A percentile compares a stretch with the other conserved stretches of the same genome.
Conservation (phyloP, 2,113 vertebrate genomes). For the Labrus mixtus region DNA sequence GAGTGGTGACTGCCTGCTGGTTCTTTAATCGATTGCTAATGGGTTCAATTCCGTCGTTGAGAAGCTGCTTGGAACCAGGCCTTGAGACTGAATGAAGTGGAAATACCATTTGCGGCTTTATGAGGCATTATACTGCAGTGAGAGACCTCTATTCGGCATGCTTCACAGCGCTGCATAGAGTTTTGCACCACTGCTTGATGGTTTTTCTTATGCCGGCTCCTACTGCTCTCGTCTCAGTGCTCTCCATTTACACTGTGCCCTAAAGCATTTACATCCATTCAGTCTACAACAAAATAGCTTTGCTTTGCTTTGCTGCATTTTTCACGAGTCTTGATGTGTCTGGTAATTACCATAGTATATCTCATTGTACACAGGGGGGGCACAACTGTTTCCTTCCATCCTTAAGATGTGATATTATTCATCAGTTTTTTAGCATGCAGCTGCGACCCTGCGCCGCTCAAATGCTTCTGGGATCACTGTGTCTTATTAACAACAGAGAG, state of each 20-base stretch:
- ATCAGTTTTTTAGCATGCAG: constrained; percentile 51
- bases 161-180: constrained; percentile 80
- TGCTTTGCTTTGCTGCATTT: constrained; percentile 77
- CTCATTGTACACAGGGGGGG: constrained; percentile 54
- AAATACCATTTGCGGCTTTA: constrained; percentile 87
- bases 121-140: constrained; percentile 86
- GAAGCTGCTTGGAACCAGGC: constrained; percentile 84
- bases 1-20: constrained; percentile 82
- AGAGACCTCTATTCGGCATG: constrained; percentile 85
- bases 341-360: constrained; percentile 70
- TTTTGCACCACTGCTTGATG: constrained; percentile 82
- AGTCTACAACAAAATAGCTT: constrained; percentile 76
- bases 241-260: constrained; percentile 78
- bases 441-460: constrained; percentile 16
- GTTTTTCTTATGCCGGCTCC: constrained; percentile 77
- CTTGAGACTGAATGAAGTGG: constrained; percentile 86
- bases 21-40: constrained; percentile 88
- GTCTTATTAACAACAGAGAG: constrained; percentile 42
- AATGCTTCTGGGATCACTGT: constrained; percentile 40
- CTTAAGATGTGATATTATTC: constrained; percentile 55
- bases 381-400: constrained; percentile 50
- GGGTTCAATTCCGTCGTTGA: constrained; percentile 83
- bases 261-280: constrained; percentile 79
- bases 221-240: constrained; percentile 76
- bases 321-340: constrained; percentile 62